Evolutionary conservation across 2,888 invertebrate genomes (phyloP), one percentile per base, ranked within the genome.

Genomic region (Drosophila melanosoma): DNA sequence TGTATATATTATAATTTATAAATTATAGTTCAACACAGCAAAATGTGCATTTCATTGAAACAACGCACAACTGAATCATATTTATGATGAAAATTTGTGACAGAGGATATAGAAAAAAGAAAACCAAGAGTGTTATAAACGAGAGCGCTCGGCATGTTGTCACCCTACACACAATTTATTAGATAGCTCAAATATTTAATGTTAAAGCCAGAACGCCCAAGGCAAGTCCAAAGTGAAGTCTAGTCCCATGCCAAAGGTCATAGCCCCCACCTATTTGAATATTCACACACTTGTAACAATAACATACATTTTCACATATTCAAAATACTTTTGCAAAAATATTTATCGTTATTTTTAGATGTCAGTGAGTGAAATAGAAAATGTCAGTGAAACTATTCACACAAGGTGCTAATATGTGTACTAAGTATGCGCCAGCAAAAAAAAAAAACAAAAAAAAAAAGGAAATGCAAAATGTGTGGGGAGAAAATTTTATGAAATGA

Each of bases 391-490:
- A 71, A 70, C 40, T 59, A 42, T 56, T 62, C 61, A 52, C 66
- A 69, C 69, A 66, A 66, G 65, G 48, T 60, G 69, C 17, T 69
- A 51, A 65, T 73, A 54, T 63, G 64, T 66, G 79, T 45, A 57
- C 53, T 71, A 59, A 67, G 57, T 78, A 77, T 78, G 38, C 63
- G 66, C 15, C 49, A 60, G 59, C 82, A 61, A 45, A 52, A 20
- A 20, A 20, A 32, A n/a, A 51, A 42, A 59, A 38, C 58, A n/a
- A 26, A 32, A 49, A 70, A 66, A 45, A 42, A 45, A 54, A 56
- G 26, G 23, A 45, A 15, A 45, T 23, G 15, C 45, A 45, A 23
- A 15, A 15, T 57, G 54, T 20, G 57, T 36, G 45, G 1, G 23
- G 51, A 40, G 59, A 1, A 49, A 48, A 69, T n/a, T 5, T 7